These are phyloP conservation scores for Zalophus californianus DNA, from an alignment of 2,797 vertebrate species.

Conservation along the genomic window DNA sequence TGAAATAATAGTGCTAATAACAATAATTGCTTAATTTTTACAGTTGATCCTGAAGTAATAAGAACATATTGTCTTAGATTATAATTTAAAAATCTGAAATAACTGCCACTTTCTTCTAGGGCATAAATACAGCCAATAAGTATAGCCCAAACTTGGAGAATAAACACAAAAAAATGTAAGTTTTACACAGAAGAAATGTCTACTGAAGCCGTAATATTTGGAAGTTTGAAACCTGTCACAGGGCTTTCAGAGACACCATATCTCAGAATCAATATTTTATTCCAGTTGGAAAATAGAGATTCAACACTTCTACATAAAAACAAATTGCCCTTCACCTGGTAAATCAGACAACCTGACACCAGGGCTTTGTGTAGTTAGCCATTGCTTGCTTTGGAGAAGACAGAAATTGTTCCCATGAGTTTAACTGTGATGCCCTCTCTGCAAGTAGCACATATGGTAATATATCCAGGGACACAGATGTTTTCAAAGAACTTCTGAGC, in stretches of 20 bases:
- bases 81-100: conserved; percentile 19
- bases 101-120: not conserved
- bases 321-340: not conserved
- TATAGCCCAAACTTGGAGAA: not conserved
- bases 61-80: not conserved
- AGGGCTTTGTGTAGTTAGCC: not conserved
- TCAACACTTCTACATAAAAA: not conserved
- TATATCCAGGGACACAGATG: not conserved
- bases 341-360: not conserved
- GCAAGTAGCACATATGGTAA: not conserved
- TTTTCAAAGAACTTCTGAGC: not conserved
- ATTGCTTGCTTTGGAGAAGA: conserved; percentile 21
- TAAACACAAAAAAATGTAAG: conserved; percentile 22
- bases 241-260: not conserved
- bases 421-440: not conserved
- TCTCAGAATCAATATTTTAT: conserved; percentile 45
- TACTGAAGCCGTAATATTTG: not conserved
- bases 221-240: conserved; percentile 5
- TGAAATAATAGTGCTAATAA: not conserved
- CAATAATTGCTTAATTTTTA: not conserved
- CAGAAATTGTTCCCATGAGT: not conserved
- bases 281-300: not conserved
- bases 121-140: not conserved
- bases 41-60: not conserved
- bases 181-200: not conserved